Evolutionary conservation across 2,888 invertebrate genomes (phyloP).

Genomic region (Scaeva pyrastri): DNA sequence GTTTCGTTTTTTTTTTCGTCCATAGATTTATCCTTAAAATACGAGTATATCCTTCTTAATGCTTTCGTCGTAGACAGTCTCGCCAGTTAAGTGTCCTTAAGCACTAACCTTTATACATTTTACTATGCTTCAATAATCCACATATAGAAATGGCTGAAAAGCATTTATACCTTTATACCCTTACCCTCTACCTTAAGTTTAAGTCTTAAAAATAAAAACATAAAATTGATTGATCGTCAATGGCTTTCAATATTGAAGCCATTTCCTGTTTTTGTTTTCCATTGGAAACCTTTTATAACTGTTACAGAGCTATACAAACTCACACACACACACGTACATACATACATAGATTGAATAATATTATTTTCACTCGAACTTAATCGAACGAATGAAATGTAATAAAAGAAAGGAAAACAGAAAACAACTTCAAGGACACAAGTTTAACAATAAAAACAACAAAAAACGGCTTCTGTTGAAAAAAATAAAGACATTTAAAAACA

Average conservation of each 20-base stretch:
- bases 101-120: background rate
- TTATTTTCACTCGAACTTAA: background rate
- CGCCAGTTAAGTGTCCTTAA: background rate
- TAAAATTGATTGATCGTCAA: constrained; percentile 2
- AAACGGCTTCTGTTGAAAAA: background rate
- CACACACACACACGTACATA: no score
- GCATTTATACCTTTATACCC: no score
- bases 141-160: background rate
- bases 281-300: background rate
- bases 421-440: background rate
- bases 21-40: background rate
- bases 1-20: background rate
- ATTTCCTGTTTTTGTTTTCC: background rate
- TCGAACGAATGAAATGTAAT: background rate
- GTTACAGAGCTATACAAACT: no score
- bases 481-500: background rate
- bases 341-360: background rate
- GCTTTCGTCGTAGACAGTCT: background rate
- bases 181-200: background rate
- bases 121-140: background rate
- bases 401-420: background rate
- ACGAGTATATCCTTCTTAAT: background rate
- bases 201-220: constrained; percentile 1
- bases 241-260: background rate
- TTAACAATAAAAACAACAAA: constrained; percentile 1